Evolutionary conservation across 2,888 invertebrate genomes (phyloP).

Genomic region (Drosophila koepferae): DNA sequence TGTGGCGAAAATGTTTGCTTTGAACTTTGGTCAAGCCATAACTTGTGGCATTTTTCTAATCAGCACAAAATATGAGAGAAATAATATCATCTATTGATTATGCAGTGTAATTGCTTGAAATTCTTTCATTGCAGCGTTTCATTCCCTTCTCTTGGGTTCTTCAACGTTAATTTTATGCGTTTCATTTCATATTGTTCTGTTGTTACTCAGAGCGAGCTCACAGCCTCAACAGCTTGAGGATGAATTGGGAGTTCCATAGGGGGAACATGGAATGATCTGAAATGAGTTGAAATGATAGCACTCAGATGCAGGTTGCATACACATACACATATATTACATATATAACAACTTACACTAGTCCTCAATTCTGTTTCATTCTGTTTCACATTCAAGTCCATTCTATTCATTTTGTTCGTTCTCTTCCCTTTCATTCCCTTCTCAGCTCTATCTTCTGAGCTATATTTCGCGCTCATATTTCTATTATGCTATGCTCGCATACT

Average conservation of each 20-base stretch:
- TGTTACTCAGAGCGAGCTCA: not conserved
- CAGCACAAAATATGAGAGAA: not conserved
- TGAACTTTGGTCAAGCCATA: not conserved
- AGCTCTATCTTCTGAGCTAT: not conserved
- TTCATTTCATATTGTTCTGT: not conserved
- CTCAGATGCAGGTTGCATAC: not conserved
- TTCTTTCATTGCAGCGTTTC: not conserved
- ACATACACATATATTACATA: too few species aligned
- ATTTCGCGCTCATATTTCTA: not conserved
- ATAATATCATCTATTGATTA: not conserved
- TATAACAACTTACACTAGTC: too few species aligned
- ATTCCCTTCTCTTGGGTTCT: not conserved
- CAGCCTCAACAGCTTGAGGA: not conserved
- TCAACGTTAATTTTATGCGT: not conserved
- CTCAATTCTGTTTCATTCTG: not conserved
- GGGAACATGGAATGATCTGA: not conserved
- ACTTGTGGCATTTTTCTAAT: slow-evolving; percentile 1
- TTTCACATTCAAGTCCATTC: not conserved
- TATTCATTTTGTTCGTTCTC: too few species aligned
- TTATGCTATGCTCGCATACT: not conserved
- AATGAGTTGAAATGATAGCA: not conserved
- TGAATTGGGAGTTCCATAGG: not conserved
- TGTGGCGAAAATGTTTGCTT: slow-evolving; percentile 9
- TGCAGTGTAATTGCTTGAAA: not conserved
- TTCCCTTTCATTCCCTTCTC: not conserved